phyloP scores from a whole-genome alignment of 2,888 invertebrate genomes.

The Drosophila maculinotata region DNA sequence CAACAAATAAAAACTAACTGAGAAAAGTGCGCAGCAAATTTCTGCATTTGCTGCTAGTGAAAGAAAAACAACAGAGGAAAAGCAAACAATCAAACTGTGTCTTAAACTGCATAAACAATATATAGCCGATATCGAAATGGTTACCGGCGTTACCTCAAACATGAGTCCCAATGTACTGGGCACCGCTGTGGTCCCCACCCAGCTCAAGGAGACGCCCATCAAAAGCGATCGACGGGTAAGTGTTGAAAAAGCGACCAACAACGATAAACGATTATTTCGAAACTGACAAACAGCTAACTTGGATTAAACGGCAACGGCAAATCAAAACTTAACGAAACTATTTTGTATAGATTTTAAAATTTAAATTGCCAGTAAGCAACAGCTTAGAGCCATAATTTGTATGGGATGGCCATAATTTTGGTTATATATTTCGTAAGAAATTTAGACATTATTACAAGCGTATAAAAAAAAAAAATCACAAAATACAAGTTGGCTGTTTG shows the following conservation, averaged over 20 bases:
- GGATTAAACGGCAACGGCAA: constrained; percentile 25
- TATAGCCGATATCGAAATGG: constrained; percentile 80
- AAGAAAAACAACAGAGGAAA: constrained; percentile 35
- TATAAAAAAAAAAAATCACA: constrained; percentile 9
- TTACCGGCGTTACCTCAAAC: constrained; percentile 84
- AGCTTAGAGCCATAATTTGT: too few relatives aligned
- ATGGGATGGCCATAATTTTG: constrained; percentile 37
- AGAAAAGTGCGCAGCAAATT: constrained; percentile 52
- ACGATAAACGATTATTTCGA: neutral
- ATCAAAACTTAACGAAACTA: neutral
- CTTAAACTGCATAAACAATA: constrained; percentile 66
- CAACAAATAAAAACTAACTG: constrained; percentile 26
- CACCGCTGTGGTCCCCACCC: constrained; percentile 75
- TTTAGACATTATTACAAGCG: constrained; percentile 35
- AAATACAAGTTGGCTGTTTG: constrained; percentile 41
- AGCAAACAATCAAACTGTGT: constrained; percentile 57
- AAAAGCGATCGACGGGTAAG: constrained; percentile 85
- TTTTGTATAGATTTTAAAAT: neutral
- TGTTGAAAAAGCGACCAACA: constrained; percentile 45
- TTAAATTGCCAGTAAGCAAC: neutral
- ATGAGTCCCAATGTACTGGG: constrained; percentile 83
- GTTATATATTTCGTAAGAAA: constrained; percentile 43
- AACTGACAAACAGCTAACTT: constrained; percentile 25
- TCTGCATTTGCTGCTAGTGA: constrained; percentile 61
- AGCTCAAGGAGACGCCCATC: constrained; percentile 80